Conservation (phyloP, 2,888 invertebrate species). For the Chymomyza procnemis region DNA sequence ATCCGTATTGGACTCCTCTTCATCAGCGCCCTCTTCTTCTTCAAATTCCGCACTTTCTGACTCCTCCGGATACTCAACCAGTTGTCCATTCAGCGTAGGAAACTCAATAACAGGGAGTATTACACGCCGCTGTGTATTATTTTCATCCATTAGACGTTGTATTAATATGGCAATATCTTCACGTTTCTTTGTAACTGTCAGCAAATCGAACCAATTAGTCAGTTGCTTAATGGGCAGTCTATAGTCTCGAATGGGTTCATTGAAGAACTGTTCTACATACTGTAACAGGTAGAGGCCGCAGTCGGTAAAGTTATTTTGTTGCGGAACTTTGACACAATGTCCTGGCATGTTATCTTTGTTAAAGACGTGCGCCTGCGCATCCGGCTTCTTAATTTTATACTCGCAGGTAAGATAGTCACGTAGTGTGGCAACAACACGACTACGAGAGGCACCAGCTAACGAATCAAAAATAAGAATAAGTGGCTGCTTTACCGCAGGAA, state of each 20-base stretch:
- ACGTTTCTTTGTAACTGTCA: slow-evolving; percentile 89
- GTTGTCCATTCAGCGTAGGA: slow-evolving; percentile 87
- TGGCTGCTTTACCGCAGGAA: slow-evolving; percentile 80
- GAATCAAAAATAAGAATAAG: slow-evolving; percentile 98
- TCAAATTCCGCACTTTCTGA: slow-evolving; percentile 79
- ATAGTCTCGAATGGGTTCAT: slow-evolving; percentile 90
- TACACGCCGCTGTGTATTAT: slow-evolving; percentile 81
- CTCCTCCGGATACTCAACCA: slow-evolving; percentile 82
- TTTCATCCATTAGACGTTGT: slow-evolving; percentile 85
- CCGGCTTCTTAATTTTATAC: slow-evolving; percentile 84
- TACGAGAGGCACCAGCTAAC: slow-evolving; percentile 88
- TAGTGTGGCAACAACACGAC: slow-evolving; percentile 91
- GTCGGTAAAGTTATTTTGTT: slow-evolving; percentile 97
- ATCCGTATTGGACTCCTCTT: slow-evolving; percentile 79
- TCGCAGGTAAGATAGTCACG: slow-evolving; percentile 94
- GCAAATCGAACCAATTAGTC: slow-evolving; percentile 91
- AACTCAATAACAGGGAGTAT: slow-evolving; percentile 86
- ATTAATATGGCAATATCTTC: slow-evolving; percentile 91
- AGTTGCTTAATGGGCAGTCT: slow-evolving; percentile 89
- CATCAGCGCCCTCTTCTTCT: slow-evolving; percentile 81
- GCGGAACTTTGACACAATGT: slow-evolving; percentile 94
- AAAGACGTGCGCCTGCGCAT: slow-evolving; percentile 81
- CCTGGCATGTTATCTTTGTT: slow-evolving; percentile 92
- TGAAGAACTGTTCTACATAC: slow-evolving; percentile 97
- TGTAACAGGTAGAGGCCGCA: slow-evolving; percentile 97